phyloP scores from a whole-genome alignment of 1,140 invertebrate genomes.

The Hirudo medicinalis region DNA sequence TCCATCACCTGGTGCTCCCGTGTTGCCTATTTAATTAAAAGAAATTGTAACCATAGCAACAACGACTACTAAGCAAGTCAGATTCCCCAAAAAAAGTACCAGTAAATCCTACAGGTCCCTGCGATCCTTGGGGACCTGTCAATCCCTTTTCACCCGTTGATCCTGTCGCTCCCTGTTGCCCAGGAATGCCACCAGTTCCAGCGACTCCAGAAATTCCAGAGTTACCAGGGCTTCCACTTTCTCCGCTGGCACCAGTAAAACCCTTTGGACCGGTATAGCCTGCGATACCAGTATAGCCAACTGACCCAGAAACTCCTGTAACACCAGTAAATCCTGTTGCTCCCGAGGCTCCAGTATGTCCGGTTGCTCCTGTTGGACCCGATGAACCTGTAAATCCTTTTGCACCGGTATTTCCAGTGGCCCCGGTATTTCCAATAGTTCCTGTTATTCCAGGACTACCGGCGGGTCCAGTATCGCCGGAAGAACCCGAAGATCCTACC shows the following conservation, averaged over 20 bases:
- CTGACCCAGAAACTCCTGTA: background rate
- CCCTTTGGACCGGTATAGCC: background rate
- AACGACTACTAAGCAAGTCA: too few species aligned
- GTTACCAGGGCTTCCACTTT: background rate
- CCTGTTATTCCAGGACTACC: background rate
- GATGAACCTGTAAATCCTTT: slow-evolving; percentile 1
- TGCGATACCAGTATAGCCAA: slow-evolving; percentile 2
- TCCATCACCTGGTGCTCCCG: background rate
- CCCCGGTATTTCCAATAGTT: background rate
- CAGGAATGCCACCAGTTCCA: slow-evolving; percentile 9
- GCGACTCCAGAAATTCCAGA: background rate
- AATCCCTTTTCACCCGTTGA: background rate
- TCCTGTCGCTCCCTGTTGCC: slow-evolving; percentile 3
- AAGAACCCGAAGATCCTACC: background rate
- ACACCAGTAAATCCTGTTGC: background rate
- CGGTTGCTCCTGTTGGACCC: background rate
- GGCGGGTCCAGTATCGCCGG: background rate
- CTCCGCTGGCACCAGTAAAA: background rate
- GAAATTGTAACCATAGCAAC: too few species aligned
- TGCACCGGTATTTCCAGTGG: background rate
- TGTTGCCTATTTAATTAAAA: background rate
- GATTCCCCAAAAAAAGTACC: background rate
- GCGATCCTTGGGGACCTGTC: background rate
- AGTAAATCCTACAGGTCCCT: slow-evolving; percentile 4
- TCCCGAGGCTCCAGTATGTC: background rate